phyloP scores from a whole-genome alignment of 1,140 invertebrate genomes.

The Sinella curviseta region DNA sequence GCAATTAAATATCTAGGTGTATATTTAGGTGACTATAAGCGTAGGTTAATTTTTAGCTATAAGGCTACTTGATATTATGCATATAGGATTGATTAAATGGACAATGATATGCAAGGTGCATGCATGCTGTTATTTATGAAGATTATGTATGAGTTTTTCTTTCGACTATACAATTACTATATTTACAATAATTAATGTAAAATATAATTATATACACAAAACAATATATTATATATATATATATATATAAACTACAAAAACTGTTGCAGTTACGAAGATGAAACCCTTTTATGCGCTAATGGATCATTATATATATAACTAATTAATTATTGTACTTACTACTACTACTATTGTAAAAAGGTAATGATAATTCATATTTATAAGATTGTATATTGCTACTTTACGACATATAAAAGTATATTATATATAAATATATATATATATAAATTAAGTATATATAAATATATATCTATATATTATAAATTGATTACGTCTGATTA shows the following conservation, averaged over 20 bases:
- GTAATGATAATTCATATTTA: neutral
- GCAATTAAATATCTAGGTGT: too few relatives aligned
- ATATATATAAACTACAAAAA: neutral
- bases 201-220: too few relatives aligned
- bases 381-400: neutral
- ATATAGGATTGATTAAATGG: too few relatives aligned
- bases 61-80: too few relatives aligned
- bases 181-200: too few relatives aligned
- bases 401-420: neutral
- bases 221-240: too few relatives aligned
- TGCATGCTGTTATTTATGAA: neutral
- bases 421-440: neutral
- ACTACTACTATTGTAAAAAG: too few relatives aligned
- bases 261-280: neutral
- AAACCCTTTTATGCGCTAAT: neutral
- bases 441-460: constrained; percentile 13
- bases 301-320: neutral
- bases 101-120: constrained; percentile 24
- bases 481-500: neutral
- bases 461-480: constrained; percentile 5
- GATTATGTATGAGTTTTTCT: too few relatives aligned
- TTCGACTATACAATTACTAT: too few relatives aligned
- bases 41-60: too few relatives aligned
- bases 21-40: too few relatives aligned
- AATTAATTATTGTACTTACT: neutral